Evolutionary conservation across 2,797 vertebrate species (phyloP), one percentile per base, ranked within the genome.

Genomic region (Myotis daubentonii): DNA sequence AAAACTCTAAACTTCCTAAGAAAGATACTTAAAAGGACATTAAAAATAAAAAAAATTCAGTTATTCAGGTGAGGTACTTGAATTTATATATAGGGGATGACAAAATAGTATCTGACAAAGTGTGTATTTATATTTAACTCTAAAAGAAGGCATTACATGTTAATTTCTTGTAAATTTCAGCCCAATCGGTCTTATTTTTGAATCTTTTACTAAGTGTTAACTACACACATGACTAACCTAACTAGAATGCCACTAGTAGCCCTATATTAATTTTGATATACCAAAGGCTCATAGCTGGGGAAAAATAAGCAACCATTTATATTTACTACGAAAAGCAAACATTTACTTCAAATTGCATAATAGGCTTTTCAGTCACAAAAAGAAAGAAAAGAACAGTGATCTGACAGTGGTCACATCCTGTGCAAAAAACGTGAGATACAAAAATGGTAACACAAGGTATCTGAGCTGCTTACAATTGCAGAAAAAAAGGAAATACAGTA

Each of bases 321-420:
- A 94, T 79, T 95, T 96, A 95, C 96, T 98, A 98, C 97, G 98
- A 98, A 98, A 98, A 97, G 97, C 98, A 98, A 98, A 98, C 97
- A 98, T 98, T 98, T 98, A 98, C 98, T 98, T 98, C 97, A 98
- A 98, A 98, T 98, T 97, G 97, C 96, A 98, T 96, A 98, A 98
- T 98, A 98, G 97, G 97, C 98, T 98, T 98, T 98, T 98, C 96
- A 98, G 97, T 98, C 98, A 98, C 97, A 98, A 98, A 98, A 98
- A 97, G 93, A 97, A 98, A 98, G 97, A 98, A 98, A 98, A 97
- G 97, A 97, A 98, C 97, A 98, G 98, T 98, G 98, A 98, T 98
- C 97, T 10, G 9, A 98, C 95, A 98, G 98, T 98, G 98, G 98
- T 98, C 98, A 98, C 97, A 98, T 98, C 98, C 98, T 98, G 98